Percentiles rank a stretch among this genome's conserved stretches.
phyloP scores from a whole-genome alignment of 2,113 vertebrate species.

The Gobio gobio region DNA sequence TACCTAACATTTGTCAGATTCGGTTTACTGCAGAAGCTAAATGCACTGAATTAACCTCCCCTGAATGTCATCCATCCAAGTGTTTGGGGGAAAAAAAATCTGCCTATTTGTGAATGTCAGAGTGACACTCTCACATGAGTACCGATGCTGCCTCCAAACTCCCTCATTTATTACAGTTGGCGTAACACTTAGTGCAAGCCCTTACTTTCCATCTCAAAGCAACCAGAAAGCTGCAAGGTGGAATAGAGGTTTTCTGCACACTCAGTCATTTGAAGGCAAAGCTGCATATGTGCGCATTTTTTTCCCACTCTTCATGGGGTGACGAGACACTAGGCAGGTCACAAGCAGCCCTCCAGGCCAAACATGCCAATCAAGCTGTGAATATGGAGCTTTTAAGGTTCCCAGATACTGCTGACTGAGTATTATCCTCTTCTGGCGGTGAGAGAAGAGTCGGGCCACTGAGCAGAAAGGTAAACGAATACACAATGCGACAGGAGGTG shows the following conservation, averaged over 20 bases:
- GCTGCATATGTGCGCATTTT: conserved; percentile 29
- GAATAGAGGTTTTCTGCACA: conserved; percentile 31
- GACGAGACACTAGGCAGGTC: conserved; percentile 37
- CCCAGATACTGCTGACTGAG: conserved; percentile 45
- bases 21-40: background rate
- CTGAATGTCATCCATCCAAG: background rate
- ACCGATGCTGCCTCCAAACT: background rate
- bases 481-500: conserved; percentile 31
- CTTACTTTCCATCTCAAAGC: conserved; percentile 1
- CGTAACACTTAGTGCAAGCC: conserved; percentile 9
- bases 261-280: conserved; percentile 37
- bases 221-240: conserved; percentile 13
- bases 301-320: background rate
- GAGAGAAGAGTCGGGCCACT: conserved; percentile 2
- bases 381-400: conserved; percentile 22
- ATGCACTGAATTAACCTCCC: background rate
- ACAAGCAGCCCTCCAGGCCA: conserved; percentile 41
- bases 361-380: conserved; percentile 27
- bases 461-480: conserved; percentile 31
- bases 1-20: background rate
- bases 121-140: conserved; percentile 9
- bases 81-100: background rate
- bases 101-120: conserved; percentile 9
- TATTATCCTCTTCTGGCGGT: conserved; percentile 37
- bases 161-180: conserved; percentile 32